Conservation (phyloP, 1,140 invertebrate species). For the Diploscapter pachys region DNA sequence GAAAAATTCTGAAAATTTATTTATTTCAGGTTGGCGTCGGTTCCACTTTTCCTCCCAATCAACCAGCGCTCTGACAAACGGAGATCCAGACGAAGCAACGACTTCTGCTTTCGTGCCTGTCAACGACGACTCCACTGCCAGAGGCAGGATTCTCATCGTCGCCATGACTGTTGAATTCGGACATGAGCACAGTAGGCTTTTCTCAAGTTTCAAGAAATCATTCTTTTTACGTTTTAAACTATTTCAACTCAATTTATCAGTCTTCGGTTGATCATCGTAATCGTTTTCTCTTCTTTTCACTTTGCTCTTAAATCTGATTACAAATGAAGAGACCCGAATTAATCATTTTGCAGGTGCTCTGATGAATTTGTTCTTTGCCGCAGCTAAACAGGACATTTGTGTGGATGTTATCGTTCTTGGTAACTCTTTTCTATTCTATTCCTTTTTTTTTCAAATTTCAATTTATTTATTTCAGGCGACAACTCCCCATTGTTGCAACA, state of each 20-base stretch:
- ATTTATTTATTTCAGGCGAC: neutral
- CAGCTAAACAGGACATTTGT: conserved; percentile 26
- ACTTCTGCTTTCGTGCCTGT: no score
- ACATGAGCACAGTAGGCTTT: conserved; percentile 3
- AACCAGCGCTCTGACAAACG: no score
- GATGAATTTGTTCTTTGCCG: conserved; percentile 36
- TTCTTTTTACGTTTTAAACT: no score
- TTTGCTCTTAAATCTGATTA: neutral
- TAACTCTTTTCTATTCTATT: no score
- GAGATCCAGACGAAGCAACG: no score
- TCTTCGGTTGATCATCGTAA: neutral
- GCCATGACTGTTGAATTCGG: conserved; percentile 20
- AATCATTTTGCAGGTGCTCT: conserved; percentile 6
- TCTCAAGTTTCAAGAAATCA: neutral
- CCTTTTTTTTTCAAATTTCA: no score
- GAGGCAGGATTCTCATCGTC: conserved; percentile 18
- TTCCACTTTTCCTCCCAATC: no score
- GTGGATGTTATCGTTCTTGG: conserved; percentile 24
- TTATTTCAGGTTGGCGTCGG: neutral
- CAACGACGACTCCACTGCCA: neutral
- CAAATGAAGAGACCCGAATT: neutral
- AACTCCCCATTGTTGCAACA: conserved; percentile 28
- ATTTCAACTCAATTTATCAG: neutral
- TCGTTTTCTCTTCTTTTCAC: neutral
- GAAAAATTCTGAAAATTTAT: neutral